Conservation (phyloP, 2,113 vertebrate genomes). For the Sialia sialis region DNA sequence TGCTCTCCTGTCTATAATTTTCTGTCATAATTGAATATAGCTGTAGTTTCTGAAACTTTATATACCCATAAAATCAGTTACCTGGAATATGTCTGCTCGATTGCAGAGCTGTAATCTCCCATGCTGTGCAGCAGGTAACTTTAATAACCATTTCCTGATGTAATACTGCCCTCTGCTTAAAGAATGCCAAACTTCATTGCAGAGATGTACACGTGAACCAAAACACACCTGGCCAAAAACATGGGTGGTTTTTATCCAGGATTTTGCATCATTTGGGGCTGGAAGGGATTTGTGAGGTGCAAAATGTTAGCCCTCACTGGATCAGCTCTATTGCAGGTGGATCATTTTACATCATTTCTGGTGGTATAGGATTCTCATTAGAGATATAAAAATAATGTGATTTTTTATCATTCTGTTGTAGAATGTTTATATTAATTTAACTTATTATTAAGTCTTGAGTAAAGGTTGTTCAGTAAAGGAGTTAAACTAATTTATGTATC, state of each 20-base stretch:
- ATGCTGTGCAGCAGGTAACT: neutral
- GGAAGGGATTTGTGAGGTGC: neutral
- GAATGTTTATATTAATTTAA: neutral
- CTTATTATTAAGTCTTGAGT: neutral
- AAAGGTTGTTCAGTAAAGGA: neutral
- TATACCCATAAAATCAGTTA: neutral
- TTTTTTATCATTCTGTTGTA: neutral
- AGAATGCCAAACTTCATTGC: slow-evolving; percentile 44
- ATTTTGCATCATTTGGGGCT: neutral
- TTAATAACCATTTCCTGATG: slow-evolving; percentile 27
- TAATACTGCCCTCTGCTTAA: slow-evolving; percentile 53
- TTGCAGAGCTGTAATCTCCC: neutral
- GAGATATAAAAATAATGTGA: neutral
- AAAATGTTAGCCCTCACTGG: neutral
- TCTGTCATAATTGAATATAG: neutral
- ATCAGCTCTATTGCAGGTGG: neutral
- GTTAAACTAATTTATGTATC: neutral
- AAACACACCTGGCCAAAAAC: neutral
- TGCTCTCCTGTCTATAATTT: neutral
- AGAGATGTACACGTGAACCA: neutral
- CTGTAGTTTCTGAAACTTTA: neutral
- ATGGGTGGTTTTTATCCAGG: neutral
- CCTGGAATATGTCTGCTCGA: neutral
- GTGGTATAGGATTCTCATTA: neutral
- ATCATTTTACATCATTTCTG: neutral